Base-by-base conservation (phyloP, 2,888 invertebrate species). In the Himalopsyche anomala region DNA sequence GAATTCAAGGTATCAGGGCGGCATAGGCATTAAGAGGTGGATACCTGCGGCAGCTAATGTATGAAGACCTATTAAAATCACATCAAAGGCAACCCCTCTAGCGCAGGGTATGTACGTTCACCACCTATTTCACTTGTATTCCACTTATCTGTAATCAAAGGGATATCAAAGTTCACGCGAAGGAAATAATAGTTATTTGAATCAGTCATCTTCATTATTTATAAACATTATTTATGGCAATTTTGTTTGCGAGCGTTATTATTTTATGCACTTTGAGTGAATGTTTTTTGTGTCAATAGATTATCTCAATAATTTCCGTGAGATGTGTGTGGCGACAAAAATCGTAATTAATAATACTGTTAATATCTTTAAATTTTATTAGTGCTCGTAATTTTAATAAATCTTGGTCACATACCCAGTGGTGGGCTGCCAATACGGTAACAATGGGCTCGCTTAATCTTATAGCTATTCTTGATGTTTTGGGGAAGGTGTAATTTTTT, bases 61-160 rank as follows among this genome's bases (percentile, higher is more conserved):
- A 51, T 81, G 42, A 45, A 45, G 81, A 81, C 79, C 86, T 86
- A 87, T 87, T 87, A 87, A 87, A 87, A 86, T 84, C 84, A 45
- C 85, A 87, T 87, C 86, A 87, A 83, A 85, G 80, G 56, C 80
- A 55, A 81, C 81, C 84, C 84, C 55, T 42, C 81, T 40, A 42
- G 62, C 62, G 62, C 28, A 62, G 4, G 3, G 62, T 62, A 62
- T 62, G 28, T 62, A 19, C 62, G 11, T 62, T 62, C 62, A 62
- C 62, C 62, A 62, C 62, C 62, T 62, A 19, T 62, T 62, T 62
- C 19, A 62, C 62, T 62, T 62, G 62, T 62, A 62, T 5, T 38
- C 80, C 80, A 80, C 80, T 80, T 80, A 80, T 38, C 80, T 80
- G 80, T 80, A 80, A 80, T 80, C 80, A 80, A 80, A 80, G 80